Conservation (phyloP, 2,888 invertebrate genomes). For the Metellina segmentata region DNA sequence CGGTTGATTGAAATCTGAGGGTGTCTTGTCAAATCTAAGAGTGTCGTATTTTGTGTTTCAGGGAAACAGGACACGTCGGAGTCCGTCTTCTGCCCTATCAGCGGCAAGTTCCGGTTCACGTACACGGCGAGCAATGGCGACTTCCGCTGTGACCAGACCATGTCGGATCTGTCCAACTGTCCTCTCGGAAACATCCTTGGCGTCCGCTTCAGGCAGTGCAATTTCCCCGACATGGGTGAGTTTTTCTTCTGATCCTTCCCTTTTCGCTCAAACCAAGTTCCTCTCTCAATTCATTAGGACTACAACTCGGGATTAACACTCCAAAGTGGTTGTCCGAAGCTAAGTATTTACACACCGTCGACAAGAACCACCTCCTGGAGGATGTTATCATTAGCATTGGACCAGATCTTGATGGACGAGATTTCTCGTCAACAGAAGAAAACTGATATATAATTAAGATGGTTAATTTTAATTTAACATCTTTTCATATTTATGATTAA, state of each 20-base stretch:
- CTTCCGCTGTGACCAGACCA: conserved; percentile 83
- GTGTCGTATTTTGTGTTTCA: neutral
- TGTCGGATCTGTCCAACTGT: conserved; percentile 85
- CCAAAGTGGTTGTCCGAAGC: too few species aligned
- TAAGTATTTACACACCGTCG: too few species aligned
- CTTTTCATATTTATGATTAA: too few species aligned
- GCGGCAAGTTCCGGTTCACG: conserved; percentile 84
- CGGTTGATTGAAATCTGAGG: neutral
- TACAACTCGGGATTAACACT: too few species aligned
- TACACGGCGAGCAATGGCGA: conserved; percentile 83
- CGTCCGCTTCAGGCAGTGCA: conserved; percentile 84
- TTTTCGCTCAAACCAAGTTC: too few species aligned
- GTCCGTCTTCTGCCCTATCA: conserved; percentile 85
- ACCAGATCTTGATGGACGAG: too few species aligned
- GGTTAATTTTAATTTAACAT: too few species aligned
- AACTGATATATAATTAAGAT: too few species aligned
- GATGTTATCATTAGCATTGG: too few species aligned
- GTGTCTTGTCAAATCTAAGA: neutral
- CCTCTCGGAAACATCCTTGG: conserved; percentile 85
- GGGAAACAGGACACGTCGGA: conserved; percentile 79
- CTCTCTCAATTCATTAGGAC: too few species aligned
- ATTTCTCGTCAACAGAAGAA: too few species aligned
- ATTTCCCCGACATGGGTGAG: conserved; percentile 84
- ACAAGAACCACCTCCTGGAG: too few species aligned
- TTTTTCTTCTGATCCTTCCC: neutral